Evolutionary conservation across 1,140 invertebrate species (phyloP).

Genomic region (Grapholita molesta): DNA sequence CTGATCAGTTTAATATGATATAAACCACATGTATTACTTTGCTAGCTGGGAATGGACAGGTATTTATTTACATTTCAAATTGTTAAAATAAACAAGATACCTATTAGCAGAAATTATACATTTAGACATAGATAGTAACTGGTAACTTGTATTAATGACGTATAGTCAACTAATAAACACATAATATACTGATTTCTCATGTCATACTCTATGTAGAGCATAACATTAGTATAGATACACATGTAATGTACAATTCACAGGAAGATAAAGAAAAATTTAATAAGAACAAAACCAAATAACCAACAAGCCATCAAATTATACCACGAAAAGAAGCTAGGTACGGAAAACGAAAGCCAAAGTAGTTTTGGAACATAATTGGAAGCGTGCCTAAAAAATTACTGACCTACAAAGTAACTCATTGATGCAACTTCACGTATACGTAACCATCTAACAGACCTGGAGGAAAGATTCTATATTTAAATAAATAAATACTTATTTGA

Average conservation of each 20-base stretch:
- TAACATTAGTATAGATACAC: no score
- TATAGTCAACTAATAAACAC: no score
- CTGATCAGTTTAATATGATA: not conserved
- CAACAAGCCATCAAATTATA: conserved; percentile 21
- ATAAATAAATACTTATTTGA: conserved; percentile 19
- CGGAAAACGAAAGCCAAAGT: conserved; percentile 35
- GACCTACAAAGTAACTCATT: conserved; percentile 71
- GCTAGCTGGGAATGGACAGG: not conserved
- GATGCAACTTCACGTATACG: conserved; percentile 65
- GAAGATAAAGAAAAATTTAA: not conserved
- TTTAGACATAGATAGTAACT: no score
- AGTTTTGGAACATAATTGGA: conserved; percentile 33
- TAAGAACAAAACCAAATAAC: conserved; percentile 17
- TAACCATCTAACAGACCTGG: conserved; percentile 71
- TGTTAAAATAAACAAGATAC: no score
- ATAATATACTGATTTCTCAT: not conserved
- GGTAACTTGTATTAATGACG: no score
- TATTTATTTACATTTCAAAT: not conserved
- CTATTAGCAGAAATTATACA: no score
- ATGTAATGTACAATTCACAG: no score
- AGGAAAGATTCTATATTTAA: conserved; percentile 45
- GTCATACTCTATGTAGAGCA: no score
- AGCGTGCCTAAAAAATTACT: conserved; percentile 61
- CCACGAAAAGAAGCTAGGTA: conserved; percentile 29
- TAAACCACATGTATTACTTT: not conserved